Conservation (phyloP, 2,797 vertebrate species). For the Galagoides demidoff region DNA sequence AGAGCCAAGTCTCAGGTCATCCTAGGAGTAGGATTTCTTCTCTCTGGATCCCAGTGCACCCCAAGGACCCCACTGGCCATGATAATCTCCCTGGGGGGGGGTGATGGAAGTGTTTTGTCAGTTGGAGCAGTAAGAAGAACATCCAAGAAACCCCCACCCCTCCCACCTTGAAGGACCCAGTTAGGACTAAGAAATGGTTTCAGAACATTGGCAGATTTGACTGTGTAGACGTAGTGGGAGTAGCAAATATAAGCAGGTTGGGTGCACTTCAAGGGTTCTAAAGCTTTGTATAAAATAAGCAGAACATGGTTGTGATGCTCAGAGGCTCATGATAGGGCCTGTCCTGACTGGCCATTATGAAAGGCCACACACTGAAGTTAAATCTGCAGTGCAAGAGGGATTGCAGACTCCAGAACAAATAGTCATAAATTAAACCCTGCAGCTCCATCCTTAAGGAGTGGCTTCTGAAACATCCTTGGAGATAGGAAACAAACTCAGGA, state of each 20-base stretch:
- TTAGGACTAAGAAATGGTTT: not conserved
- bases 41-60: not conserved
- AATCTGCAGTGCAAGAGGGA: not conserved
- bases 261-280: not conserved
- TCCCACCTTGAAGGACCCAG: not conserved
- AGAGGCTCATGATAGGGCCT: not conserved
- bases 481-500: constrained; percentile 63
- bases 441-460: constrained; percentile 54
- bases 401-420: constrained; percentile 40
- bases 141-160: not conserved
- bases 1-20: constrained; percentile 16
- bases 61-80: not conserved
- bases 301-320: not conserved
- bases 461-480: constrained; percentile 63
- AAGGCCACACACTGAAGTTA: not conserved
- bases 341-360: not conserved
- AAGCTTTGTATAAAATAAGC: not conserved
- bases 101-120: not conserved
- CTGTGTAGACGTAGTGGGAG: not conserved
- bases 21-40: not conserved
- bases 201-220: not conserved
- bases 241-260: not conserved
- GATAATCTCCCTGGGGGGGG: not conserved
- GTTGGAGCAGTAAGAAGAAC: not conserved
- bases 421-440: constrained; percentile 45